A percentile compares a stretch with the other conserved stretches of the same genome.
Conservation (phyloP, 2,888 invertebrate species). For the Nasonovia ribisnigri region DNA sequence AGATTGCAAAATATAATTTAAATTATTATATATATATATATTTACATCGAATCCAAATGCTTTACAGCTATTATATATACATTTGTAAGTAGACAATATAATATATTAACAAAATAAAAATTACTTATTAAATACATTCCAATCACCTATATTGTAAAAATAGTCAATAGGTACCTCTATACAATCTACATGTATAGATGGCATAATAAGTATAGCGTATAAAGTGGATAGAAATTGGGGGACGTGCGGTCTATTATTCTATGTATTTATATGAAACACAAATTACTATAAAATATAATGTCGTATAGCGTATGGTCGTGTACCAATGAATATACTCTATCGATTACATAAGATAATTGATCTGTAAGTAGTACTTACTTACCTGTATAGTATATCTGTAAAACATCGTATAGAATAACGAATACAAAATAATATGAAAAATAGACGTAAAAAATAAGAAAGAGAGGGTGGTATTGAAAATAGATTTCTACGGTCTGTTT, state of each 20-base stretch:
- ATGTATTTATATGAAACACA: background rate
- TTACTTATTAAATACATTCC: background rate
- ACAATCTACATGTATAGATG: background rate
- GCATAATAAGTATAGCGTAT: background rate
- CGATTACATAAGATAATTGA: background rate
- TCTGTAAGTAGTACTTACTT: background rate
- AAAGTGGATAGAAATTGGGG: background rate
- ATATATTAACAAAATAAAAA: background rate
- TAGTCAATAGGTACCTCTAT: no score
- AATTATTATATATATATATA: conserved; percentile 5
- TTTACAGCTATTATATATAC: background rate
- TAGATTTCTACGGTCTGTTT: no score
- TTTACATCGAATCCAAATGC: background rate
- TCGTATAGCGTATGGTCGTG: background rate
- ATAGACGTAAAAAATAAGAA: no score
- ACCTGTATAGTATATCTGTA: background rate
- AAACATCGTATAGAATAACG: background rate
- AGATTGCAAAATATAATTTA: conserved; percentile 47
- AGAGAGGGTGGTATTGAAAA: no score
- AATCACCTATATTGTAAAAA: background rate
- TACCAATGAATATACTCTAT: background rate
- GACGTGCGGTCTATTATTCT: background rate
- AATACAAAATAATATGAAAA: background rate
- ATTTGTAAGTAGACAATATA: background rate
- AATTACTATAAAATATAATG: background rate